These are phyloP conservation scores for Hemitrygon akajei DNA, from an alignment of 2,797 vertebrate species.

Conservation along the genomic window DNA sequence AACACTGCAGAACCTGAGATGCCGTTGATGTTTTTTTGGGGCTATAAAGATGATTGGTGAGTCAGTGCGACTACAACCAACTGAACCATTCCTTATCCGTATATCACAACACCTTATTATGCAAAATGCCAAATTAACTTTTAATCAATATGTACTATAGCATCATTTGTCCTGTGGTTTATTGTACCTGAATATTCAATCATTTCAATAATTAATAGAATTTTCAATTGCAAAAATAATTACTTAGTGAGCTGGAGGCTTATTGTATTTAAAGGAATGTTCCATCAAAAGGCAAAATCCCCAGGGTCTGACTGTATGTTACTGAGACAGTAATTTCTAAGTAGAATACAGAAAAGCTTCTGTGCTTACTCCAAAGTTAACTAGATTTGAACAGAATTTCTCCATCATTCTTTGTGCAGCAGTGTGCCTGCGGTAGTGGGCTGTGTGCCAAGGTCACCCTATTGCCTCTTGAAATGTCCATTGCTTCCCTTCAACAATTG, in stretches of 20 bases:
- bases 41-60: conserved; percentile 3
- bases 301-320: neutral
- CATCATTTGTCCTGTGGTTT: conserved; percentile 6
- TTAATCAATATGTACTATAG: conserved; percentile 20
- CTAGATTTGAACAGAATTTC: neutral
- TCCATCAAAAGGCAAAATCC: neutral
- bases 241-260: neutral
- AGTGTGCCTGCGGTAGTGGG: neutral
- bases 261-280: neutral
- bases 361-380: too few species aligned
- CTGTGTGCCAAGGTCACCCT: too few species aligned
- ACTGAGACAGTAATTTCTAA: neutral
- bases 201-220: conserved; percentile 34
- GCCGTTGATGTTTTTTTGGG: neutral
- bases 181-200: conserved; percentile 32
- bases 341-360: neutral
- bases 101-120: conserved; percentile 2
- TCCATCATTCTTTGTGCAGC: neutral
- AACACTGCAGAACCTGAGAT: neutral
- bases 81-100: neutral
- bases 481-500: too few species aligned
- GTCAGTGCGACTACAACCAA: neutral
- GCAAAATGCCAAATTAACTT: conserved; percentile 33
- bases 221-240: conserved; percentile 33
- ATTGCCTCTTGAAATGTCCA: too few species aligned